Conservation (phyloP, 2,113 vertebrate species). For the Amphiprion ocellaris region DNA sequence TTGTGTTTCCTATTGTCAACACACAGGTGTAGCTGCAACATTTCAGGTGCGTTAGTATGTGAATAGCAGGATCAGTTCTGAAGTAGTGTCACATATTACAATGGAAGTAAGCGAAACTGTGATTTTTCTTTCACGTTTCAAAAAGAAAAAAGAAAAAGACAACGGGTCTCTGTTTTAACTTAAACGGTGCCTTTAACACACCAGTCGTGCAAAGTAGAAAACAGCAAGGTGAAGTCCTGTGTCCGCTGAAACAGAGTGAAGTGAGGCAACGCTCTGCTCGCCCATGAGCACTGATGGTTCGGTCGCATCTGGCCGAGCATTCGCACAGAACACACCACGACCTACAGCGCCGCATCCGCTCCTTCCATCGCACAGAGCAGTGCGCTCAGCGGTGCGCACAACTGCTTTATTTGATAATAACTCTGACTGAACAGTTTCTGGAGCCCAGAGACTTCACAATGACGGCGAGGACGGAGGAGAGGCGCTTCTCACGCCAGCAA, state of each 20-base stretch:
- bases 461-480: not conserved
- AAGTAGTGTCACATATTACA: no score
- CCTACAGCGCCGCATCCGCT: constrained; percentile 29
- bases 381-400: constrained; percentile 49
- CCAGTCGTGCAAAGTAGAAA: not conserved
- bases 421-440: constrained; percentile 15
- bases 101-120: no score
- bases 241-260: not conserved
- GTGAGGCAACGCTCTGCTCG: not conserved
- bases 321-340: constrained; percentile 1
- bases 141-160: no score
- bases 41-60: not conserved
- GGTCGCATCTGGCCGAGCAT: constrained; percentile 1
- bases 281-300: not conserved
- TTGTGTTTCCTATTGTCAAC: no score
- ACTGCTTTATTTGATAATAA: constrained; percentile 23
- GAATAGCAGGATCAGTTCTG: no score
- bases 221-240: not conserved
- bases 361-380: not conserved
- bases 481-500: not conserved
- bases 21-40: not conserved
- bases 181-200: not conserved
- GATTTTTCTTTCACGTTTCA: no score
- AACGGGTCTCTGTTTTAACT: not conserved
- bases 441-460: not conserved